These are phyloP conservation scores for Cryptosula pallasiana DNA, from an alignment of 2,888 invertebrate species.

Conservation along the genomic window DNA sequence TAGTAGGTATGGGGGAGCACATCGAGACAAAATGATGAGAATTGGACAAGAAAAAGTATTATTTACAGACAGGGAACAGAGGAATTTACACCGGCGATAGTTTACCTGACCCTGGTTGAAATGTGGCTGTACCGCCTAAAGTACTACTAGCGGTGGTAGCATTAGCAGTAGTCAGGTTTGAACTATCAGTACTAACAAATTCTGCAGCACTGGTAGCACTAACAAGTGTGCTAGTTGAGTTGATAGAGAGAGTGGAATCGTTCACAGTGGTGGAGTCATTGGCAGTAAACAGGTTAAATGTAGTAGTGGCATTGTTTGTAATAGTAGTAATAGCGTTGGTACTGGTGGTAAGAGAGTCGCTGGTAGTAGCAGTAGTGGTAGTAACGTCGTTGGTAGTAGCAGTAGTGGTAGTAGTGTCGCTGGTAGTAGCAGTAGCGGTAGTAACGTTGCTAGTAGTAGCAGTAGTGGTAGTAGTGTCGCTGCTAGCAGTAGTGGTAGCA, in stretches of 20 bases:
- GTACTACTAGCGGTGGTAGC: background rate
- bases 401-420: background rate
- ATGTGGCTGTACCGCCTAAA: no score
- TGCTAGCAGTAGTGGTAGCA: slow-evolving; percentile 9
- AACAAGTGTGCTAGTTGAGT: background rate
- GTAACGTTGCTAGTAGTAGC: background rate
- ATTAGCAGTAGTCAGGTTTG: background rate
- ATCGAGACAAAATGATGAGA: no score
- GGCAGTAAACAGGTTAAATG: background rate
- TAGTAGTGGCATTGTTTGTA: background rate
- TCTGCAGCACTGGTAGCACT: background rate
- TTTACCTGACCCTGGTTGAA: no score
- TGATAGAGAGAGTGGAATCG: background rate
- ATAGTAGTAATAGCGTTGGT: background rate
- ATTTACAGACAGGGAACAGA: no score
- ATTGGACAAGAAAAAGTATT: no score
- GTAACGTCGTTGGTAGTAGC: background rate
- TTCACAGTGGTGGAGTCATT: background rate
- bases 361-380: background rate
- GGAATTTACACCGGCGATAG: no score
- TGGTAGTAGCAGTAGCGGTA: background rate
- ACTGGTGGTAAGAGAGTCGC: background rate
- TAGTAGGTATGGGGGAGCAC: no score
- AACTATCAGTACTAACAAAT: background rate
- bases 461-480: background rate